Evolutionary conservation across 2,888 invertebrate genomes (phyloP).

Genomic region (Deilephila elpenor): DNA sequence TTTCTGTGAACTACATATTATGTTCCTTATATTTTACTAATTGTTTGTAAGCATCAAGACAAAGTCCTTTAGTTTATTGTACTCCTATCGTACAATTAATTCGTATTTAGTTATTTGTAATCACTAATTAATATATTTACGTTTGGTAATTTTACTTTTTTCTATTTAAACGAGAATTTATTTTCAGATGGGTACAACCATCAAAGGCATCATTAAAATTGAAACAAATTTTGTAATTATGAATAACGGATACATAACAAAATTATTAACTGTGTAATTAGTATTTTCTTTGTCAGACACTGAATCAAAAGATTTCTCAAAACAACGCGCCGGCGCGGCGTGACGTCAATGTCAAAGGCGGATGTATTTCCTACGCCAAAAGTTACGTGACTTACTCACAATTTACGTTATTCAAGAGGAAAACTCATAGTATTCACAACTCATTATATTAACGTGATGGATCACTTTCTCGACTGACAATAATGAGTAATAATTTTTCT

Average conservation of each 20-base stretch:
- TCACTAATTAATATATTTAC: not conserved
- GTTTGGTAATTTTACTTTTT: not conserved
- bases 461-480: slow-evolving; percentile 4
- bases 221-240: too few species aligned
- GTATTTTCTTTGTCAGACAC: not conserved
- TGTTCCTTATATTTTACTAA: slow-evolving; percentile 33
- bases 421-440: not conserved
- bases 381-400: slow-evolving; percentile 6
- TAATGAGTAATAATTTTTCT: slow-evolving; percentile 10
- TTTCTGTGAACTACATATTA: slow-evolving; percentile 33
- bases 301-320: slow-evolving; percentile 7
- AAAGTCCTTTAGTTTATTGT: slow-evolving; percentile 21
- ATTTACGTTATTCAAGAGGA: slow-evolving; percentile 11
- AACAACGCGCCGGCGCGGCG: not conserved
- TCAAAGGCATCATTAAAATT: too few species aligned
- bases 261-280: not conserved
- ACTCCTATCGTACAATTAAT: not conserved
- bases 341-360: slow-evolving; percentile 4
- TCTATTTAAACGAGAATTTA: not conserved
- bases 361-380: slow-evolving; percentile 20
- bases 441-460: too few species aligned
- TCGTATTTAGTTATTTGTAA: not conserved
- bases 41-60: slow-evolving; percentile 16
- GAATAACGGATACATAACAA: too few species aligned
- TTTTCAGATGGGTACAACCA: too few species aligned